Evolutionary conservation across 1,140 invertebrate species (phyloP).

Genomic region (Caerostris extrusa): DNA sequence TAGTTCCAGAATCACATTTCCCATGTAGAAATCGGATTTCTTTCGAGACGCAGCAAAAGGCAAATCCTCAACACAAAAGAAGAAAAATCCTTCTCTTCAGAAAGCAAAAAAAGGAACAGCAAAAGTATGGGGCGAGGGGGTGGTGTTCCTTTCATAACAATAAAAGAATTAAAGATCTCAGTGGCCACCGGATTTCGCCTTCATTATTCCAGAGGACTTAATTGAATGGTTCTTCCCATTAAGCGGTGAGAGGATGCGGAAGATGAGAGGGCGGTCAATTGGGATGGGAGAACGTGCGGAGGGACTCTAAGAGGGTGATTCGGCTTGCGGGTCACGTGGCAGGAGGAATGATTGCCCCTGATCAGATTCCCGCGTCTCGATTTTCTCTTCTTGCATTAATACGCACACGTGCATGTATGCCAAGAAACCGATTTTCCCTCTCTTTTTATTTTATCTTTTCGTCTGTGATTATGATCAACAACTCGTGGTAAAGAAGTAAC

Average conservation of each 20-base stretch:
- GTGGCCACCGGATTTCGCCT: background rate
- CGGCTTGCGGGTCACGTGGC: background rate
- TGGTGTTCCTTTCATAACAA: background rate
- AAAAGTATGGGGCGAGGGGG: no score
- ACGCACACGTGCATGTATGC: background rate
- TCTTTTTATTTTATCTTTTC: no score
- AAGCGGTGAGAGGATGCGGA: background rate
- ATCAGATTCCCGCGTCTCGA: slow-evolving; percentile 14
- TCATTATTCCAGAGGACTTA: slow-evolving; percentile 9
- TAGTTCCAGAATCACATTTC: no score
- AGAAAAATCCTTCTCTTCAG: background rate
- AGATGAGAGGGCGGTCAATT: background rate
- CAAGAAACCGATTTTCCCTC: background rate
- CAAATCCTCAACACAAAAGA: background rate
- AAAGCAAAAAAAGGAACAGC: background rate
- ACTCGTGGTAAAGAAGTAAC: no score
- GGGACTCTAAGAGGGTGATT: background rate
- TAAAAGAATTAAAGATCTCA: background rate
- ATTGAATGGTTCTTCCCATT: slow-evolving; percentile 28
- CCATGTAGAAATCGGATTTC: no score
- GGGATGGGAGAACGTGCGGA: background rate
- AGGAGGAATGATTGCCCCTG: background rate
- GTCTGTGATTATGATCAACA: no score
- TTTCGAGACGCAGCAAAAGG: no score
- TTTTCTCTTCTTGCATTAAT: background rate